Conservation (phyloP, 53 echinoderm and acorn worm species). For the Patiria pectinifera region DNA sequence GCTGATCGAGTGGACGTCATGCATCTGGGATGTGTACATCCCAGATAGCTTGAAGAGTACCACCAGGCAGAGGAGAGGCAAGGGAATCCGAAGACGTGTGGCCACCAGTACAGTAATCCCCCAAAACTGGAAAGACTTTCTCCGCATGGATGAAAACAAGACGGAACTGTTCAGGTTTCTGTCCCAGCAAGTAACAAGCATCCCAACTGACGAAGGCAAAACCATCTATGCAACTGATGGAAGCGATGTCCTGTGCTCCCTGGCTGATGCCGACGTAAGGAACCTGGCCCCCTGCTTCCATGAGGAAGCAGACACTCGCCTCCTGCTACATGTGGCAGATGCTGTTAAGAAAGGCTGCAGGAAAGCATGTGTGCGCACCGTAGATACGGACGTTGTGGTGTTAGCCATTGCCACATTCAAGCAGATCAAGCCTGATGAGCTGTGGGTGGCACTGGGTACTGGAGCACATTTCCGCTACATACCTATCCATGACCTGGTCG, state of each 20-base stretch:
- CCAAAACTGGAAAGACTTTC: conserved; percentile 65
- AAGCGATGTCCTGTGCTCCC: background rate
- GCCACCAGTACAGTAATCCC: conserved; percentile 21
- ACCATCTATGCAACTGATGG: conserved; percentile 9
- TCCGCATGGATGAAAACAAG: conserved; percentile 74
- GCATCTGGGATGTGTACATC: conserved; percentile 67
- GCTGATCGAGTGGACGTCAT: conserved; percentile 59
- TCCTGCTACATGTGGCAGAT: conserved; percentile 52
- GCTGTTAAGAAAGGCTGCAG: conserved; percentile 46
- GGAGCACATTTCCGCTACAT: conserved; percentile 30
- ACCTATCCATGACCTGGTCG: conserved; percentile 6
- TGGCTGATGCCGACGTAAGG: background rate
- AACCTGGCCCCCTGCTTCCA: conserved; percentile 62
- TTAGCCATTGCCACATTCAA: conserved; percentile 37
- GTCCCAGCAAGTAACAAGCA: conserved; percentile 9
- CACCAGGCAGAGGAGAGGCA: conserved; percentile 53
- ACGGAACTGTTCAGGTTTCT: conserved; percentile 67
- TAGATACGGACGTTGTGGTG: conserved; percentile 64
- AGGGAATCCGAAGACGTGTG: conserved; percentile 52
- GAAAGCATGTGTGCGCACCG: conserved; percentile 53
- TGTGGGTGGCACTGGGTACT: conserved; percentile 69
- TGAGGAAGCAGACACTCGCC: conserved; percentile 65
- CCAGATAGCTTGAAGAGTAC: conserved; percentile 48
- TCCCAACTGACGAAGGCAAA: conserved; percentile 23
- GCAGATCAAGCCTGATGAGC: conserved; percentile 31